Base-by-base conservation (phyloP, 2,888 invertebrate species). In the Athetis lepigone region DNA sequence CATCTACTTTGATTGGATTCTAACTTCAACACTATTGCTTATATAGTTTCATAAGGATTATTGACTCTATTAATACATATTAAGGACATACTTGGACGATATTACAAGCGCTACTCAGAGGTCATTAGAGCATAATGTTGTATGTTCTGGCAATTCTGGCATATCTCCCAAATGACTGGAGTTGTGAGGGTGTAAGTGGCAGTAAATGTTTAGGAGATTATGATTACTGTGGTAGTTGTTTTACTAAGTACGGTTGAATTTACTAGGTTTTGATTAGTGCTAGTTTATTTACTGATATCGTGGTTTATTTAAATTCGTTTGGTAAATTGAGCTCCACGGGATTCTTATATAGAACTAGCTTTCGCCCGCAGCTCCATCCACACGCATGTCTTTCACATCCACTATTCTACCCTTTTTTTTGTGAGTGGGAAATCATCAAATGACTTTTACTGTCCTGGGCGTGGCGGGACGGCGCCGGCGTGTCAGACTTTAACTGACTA, bases 31-130 rank as follows among this genome's bases (percentile, higher is more conserved):
- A 61, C 43, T 46, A 43, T 51, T 21, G 43, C 49, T 43, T 43
- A 19, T 13, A 58, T 55, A 21, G 69, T 69, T 67, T 70, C 54
- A 74, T 70, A 67, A 74, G 59, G 74, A 74, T 55, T 74, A 70
- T 74, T 60, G 50, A 33, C 60, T 46, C 40, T 70, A 70, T 70
- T 68, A 70, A 49, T 67, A 67, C 58, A 39, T 54, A 66, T 45
- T 61, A 56, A 29, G 47, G 40, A 39, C 43, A 57, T 69, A 49
- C 39, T 62, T 62, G 29, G 51, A 13, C 2, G 19, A 25, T 27
- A 61, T 69, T 75, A 75, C 70, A 50, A 1, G 52, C 37, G 42
- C 54, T 62, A 59, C 40, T 47, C 18, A 7, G 36, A 18, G 25
- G 49, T 46, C 57, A 75, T 75, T 75, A 62, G 49, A 25, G 37